Evolutionary conservation across 2,797 vertebrate species (phyloP).

Genomic region (Sternarchorhynchus goeldii): DNA sequence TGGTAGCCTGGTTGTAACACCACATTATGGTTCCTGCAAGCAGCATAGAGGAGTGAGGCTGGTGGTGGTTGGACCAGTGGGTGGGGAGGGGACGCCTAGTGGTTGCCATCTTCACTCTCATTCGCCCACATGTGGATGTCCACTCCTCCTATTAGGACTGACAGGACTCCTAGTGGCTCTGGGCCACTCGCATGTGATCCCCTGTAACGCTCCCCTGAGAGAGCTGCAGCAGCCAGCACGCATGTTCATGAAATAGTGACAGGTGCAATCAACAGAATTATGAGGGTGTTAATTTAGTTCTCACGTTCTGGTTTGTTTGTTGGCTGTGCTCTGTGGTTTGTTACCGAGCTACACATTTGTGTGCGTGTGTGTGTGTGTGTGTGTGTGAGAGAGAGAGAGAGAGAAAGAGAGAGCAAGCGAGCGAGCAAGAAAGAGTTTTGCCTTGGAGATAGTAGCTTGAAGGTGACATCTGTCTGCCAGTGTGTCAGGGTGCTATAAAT

Average conservation of each 20-base stretch:
- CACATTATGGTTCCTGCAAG: constrained; percentile 23
- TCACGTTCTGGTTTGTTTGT: constrained; percentile 64
- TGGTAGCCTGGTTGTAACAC: constrained; percentile 55
- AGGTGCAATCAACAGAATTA: constrained; percentile 58
- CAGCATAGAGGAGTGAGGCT: constrained; percentile 18
- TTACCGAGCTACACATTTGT: constrained; percentile 22
- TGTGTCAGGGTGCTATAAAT: constrained; percentile 71
- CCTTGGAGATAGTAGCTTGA: constrained; percentile 71
- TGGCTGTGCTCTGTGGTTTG: constrained; percentile 31
- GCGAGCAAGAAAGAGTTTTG: constrained; percentile 63
- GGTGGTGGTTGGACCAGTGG: background rate
- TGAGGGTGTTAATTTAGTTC: constrained; percentile 59
- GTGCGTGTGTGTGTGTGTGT: constrained; percentile 55
- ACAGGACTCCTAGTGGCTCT: constrained; percentile 39
- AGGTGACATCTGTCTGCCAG: constrained; percentile 79
- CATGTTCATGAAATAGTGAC: constrained; percentile 29
- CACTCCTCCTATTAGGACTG: constrained; percentile 36
- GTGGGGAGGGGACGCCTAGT: background rate
- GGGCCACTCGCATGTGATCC: constrained; percentile 44
- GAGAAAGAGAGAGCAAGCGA: too few species aligned
- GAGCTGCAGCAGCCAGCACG: background rate
- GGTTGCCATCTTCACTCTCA: background rate
- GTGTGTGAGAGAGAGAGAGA: background rate
- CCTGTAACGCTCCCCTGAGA: constrained; percentile 24
- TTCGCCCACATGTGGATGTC: constrained; percentile 6